Base-by-base conservation (phyloP, 2,113 vertebrate species). In the Bettongia penicillata region DNA sequence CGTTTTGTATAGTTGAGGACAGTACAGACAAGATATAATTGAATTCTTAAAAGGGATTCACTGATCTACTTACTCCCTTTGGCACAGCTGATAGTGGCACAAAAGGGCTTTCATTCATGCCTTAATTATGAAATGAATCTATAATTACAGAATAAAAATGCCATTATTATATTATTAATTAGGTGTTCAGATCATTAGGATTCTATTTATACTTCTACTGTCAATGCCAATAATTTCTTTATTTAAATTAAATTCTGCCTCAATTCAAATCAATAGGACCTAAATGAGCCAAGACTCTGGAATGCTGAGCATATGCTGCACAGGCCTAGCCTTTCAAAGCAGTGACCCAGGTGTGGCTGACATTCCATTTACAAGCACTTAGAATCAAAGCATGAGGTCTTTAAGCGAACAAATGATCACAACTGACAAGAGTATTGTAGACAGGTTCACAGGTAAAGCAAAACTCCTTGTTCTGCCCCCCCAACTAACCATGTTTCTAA, bases 371-470 rank as follows among this genome's bases (percentile, higher is more conserved):
- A 48, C 0, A 51, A 43, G 11, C 22, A 89, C 51, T 91, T 31
- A 95, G 49, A 92, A 95, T n/a, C 23, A 93, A 94, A 84, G 94
- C 2, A 49, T 0, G 93, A 9, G 51, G 52, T 91, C 89, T 91
- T n/a, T 68, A 94, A 93, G 52, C 1, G 68, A 61, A 94, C n/a
- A 95, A 95, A 93, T 2, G 23, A 43, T 92, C 94, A 91, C 26
- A 7, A 2, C n/a, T 94, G 68, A 95, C 91, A 96, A 93, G 49
- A 98, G 95, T 95, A 57, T 90, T 95, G 91, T 24, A 89, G 53
- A 89, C 0, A n/a, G 37, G 25, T 5, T 1, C 91, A n/a, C 92
- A 50, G 95, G 51, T n/a, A 91, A 77, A 90, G 9, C 31, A 94
- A 8, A 43, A 89, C 23, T 89, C 91, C 53, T 8, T 93, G 43